phyloP scores from a whole-genome alignment of 2,113 vertebrate species.

The Athene cunicularia region DNA sequence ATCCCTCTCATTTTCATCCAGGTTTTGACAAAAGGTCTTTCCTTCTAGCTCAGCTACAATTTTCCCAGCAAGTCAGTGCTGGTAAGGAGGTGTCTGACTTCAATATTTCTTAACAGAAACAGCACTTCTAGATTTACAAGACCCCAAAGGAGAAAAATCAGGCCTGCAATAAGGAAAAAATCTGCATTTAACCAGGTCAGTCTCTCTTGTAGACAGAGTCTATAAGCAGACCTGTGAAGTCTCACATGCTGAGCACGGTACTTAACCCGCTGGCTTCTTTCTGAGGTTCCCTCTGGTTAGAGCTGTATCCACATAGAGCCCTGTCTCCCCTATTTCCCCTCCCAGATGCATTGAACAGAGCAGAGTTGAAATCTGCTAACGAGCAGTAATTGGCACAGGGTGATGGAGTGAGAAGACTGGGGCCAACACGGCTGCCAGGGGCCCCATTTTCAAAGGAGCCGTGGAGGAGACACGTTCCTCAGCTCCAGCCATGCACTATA shows the following conservation, averaged over 20 bases:
- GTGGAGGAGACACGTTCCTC: neutral
- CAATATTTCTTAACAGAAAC: slow-evolving; percentile 37
- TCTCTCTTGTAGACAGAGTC: neutral
- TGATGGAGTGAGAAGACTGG: neutral
- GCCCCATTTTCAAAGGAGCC: neutral
- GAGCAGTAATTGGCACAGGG: neutral
- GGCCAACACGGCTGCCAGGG: neutral
- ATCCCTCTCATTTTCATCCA: slow-evolving; percentile 1
- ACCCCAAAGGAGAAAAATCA: slow-evolving; percentile 2
- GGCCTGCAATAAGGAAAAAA: neutral
- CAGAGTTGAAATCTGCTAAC: neutral
- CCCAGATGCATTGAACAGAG: neutral
- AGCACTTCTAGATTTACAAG: slow-evolving; percentile 24
- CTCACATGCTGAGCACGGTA: neutral
- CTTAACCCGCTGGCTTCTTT: neutral
- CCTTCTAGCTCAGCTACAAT: neutral
- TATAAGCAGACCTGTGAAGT: slow-evolving; percentile 20
- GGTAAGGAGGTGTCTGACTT: slow-evolving; percentile 30
- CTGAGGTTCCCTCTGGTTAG: neutral
- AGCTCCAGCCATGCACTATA: neutral
- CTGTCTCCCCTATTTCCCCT: neutral
- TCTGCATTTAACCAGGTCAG: neutral
- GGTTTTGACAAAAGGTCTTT: neutral
- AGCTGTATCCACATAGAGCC: neutral
- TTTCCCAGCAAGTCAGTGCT: slow-evolving; percentile 9